These are phyloP conservation scores for Diachasma alloeum DNA, from an alignment of 1,140 invertebrate species.

Conservation along the genomic window DNA sequence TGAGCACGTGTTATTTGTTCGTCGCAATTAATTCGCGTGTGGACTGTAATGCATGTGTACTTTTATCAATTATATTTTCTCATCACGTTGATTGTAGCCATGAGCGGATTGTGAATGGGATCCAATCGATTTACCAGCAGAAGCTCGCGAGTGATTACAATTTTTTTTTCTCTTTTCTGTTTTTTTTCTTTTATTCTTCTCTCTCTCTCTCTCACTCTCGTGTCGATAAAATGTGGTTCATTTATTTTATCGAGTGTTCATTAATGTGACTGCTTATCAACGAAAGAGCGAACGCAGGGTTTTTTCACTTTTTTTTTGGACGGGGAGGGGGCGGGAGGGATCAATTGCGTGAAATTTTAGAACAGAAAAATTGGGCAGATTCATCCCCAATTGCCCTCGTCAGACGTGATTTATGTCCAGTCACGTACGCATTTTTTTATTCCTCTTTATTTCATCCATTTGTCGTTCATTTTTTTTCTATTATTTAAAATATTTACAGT, in stretches of 20 bases:
- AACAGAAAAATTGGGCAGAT: not conserved
- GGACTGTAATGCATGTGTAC: not conserved
- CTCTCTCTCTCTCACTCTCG: not conserved
- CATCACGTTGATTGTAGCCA: not conserved
- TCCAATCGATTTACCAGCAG: not conserved
- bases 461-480: conserved; percentile 42
- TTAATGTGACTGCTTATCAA: not conserved
- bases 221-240: not conserved
- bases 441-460: conserved; percentile 32
- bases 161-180: conserved; percentile 2
- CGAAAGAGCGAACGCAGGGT: not conserved
- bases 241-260: not conserved
- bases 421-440: conserved; percentile 52
- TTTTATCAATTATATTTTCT: not conserved
- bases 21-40: conserved; percentile 2
- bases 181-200: conserved; percentile 9
- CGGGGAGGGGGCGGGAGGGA: not conserved
- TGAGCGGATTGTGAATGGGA: not conserved
- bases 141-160: conserved; percentile 8
- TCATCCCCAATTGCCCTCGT: not conserved
- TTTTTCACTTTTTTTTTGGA: not conserved
- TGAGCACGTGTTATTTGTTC: conserved; percentile 31
- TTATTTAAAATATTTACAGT: conserved; percentile 64
- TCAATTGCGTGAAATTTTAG: not conserved
- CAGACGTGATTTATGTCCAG: conserved; percentile 37